Evolutionary conservation across 1,140 invertebrate genomes (phyloP), one percentile per base, ranked within the genome.

Genomic region (Zaprionus ghesquierei): DNA sequence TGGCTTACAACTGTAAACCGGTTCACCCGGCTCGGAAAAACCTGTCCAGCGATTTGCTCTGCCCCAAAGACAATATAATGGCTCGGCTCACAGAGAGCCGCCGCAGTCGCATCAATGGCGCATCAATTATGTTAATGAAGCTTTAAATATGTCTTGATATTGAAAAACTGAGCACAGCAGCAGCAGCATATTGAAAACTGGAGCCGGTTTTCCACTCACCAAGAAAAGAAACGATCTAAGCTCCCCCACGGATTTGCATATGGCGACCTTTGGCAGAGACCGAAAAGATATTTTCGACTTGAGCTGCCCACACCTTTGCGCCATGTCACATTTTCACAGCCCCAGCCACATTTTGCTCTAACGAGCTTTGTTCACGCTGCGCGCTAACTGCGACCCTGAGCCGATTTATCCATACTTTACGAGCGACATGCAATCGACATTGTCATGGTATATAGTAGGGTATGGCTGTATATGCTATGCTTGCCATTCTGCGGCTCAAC

Each of bases 61-160:
- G 81, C 81, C 63, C 73, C 62, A 58, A 73, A 79, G 71, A 87
- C 79, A 79, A 81, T 79, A 76, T 81, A 81, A 75, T 87, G 82
- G 70, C 50, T 69, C 41, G 82, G 70, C 50, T 74, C 41, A 20
- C 41, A 46, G 41, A 22, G 73, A 79, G 64, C 46, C 41, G 18
- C 59, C 44, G 77, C 54, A 53, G 68, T 56, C 55, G 71, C 71
- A 64, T 75, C 81, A 87, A 86, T 87, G 81, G 82, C 82, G 82
- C 82, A 87, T 87, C 82, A 87, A 87, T 87, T 89, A 87, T 87
- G 82, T 87, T 87, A 87, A 87, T 87, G 82, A 87, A 87, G 82
- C 79, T 87, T 77, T 74, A 63, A 87, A 77, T 87, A 79, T 86
- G 75, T 66, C 78, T 87, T 87, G 79, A 82, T 89, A 87, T 87